Base-by-base conservation (phyloP, 2,797 vertebrate species). In the Lateolabrax maculatus region DNA sequence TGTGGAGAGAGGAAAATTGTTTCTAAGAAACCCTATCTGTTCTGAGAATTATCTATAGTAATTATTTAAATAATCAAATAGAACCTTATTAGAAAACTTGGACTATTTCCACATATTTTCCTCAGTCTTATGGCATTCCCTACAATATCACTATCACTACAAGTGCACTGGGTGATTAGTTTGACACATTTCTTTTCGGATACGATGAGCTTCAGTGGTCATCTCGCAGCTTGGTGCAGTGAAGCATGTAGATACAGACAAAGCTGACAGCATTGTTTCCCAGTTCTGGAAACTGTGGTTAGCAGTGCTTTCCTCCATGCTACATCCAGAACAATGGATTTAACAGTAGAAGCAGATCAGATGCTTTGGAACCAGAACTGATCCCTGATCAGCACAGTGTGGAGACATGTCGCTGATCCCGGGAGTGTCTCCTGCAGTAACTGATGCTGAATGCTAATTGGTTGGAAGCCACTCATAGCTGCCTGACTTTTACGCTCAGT, bases 391-490 rank as follows among this genome's bases (percentile, higher is more conserved):
- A 87, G 86, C 46, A n/a, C 75, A 71, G 68, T 55, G 71, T 61
- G 78, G 72, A 86, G 83, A 87, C 71, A 71, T 60, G 55, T 75
- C 60, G 84, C 43, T 21, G 61, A 88, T 90, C 81, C 88, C 90
- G 60, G 44, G 89, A 89, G 93, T 91, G 72, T 68, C 75, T 76
- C 77, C 70, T 49, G 71, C 72, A 86, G 91, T 93, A 86, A 91
- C 88, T 91, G 92, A 94, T 90, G n/a, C n/a, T n/a, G 87, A 92
- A 93, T 91, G 89, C 92, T 93, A 94, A 93, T 93, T 93, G 92
- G 90, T 89, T 83, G 81, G 91, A 89, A 86, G 83, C 52, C 84
- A 77, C 82, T 85, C 81, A 85, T 69, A 80, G 83, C 80, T 37
- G 65, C 82, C 57, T 27, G 75, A 90, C 84, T 89, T 84, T 81